Conservation (phyloP, 2,113 vertebrate genomes). For the Nycticebus coucang region DNA sequence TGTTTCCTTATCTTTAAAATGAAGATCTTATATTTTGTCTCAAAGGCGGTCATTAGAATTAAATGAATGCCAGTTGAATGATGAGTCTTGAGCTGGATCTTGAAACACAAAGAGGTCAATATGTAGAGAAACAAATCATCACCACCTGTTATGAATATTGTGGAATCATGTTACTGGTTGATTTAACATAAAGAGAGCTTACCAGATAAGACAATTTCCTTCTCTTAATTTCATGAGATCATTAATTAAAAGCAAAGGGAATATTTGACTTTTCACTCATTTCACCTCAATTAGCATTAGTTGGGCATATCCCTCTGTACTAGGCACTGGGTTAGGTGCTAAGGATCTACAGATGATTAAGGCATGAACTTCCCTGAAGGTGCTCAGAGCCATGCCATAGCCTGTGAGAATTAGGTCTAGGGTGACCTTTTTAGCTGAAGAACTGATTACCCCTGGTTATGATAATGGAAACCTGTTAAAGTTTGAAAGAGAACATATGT, state of each 20-base stretch:
- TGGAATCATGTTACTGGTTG: not conserved
- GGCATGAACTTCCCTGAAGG: not conserved
- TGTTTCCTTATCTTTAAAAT: conserved; percentile 14
- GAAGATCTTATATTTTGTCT: not conserved
- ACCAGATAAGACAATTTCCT: not conserved
- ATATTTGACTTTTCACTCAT: not conserved
- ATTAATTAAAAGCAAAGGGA: not conserved
- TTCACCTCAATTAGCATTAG: not conserved
- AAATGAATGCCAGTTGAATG: not conserved
- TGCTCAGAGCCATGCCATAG: not conserved
- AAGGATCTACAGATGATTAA: not conserved
- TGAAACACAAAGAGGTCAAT: not conserved
- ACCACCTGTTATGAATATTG: not conserved
- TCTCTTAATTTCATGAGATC: not conserved
- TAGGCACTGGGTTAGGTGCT: not conserved
- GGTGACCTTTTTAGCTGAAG: not conserved
- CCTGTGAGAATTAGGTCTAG: not conserved
- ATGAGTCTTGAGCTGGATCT: not conserved
- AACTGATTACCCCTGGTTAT: not conserved
- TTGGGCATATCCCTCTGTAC: not conserved
- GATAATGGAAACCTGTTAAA: not conserved
- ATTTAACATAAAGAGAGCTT: not conserved
- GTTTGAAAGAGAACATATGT: not conserved
- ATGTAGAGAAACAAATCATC: not conserved
- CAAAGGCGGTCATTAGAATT: not conserved